Base-by-base conservation (phyloP, 2,113 vertebrate species). In the Notothenia rossii region DNA sequence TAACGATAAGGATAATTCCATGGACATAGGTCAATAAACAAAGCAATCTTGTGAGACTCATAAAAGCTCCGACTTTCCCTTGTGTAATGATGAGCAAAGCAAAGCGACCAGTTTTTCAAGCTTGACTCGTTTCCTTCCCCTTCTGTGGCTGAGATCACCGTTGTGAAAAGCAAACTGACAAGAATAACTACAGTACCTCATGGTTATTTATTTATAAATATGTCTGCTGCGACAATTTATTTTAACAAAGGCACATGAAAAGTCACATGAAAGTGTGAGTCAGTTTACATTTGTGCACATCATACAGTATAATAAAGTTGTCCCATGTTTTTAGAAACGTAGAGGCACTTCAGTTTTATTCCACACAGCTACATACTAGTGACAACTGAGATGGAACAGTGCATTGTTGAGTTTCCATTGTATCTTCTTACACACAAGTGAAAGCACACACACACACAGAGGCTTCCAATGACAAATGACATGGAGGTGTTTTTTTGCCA, bases 371-470 rank as follows among this genome's bases (percentile, higher is more conserved):
- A 59, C 18, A 77, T 51, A 56, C 50, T 73, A 53, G 74, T 59
- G 81, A 79, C 74, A 86, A 73, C 79, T 84, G 90, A 86, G 72
- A 88, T 71, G 75, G 69, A 84, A 66, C 63, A 45, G 25, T 51
- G 59, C 46, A 69, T 61, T 76, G 88, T 83, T 15, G 73, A 88
- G 79, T 91, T 91, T 89, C 88, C 74, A 75, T 56, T 86, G 79
- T 87, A 85, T 90, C 89, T 17, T 45, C 72, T 90, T 88, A 86
- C 85, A 82, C 83, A 70, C 61, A 86, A 90, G 81, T 77, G 84
- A 89, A 90, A 89, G 77, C 79, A 20, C 70, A 72, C 49, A 61
- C 46, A 64, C 54, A 10, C 45, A 67, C 22, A 79, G 15, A 67
- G 15, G 86, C 40, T 70, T 86, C 85, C 46, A 77, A 33, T 89